phyloP scores from a whole-genome alignment of 2,888 invertebrate species.

The Ennomos fuscantarius region DNA sequence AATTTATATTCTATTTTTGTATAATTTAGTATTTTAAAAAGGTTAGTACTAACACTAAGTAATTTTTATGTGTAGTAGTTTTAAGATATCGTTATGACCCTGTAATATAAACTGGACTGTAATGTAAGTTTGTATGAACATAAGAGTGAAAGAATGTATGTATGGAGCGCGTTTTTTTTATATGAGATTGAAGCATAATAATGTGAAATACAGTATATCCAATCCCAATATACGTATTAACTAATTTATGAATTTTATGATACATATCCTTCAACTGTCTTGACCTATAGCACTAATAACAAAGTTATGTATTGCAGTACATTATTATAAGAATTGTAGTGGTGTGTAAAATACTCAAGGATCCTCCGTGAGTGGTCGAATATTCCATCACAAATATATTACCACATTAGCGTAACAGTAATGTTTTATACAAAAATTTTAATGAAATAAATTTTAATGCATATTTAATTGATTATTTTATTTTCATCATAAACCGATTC shows the following conservation, averaged over 20 bases:
- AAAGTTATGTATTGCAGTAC: slow-evolving; percentile 33
- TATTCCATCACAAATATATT: slow-evolving; percentile 78
- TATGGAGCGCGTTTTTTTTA: slow-evolving; percentile 25
- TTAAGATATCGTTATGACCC: slow-evolving; percentile 64
- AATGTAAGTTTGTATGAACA: slow-evolving; percentile 48
- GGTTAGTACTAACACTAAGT: slow-evolving; percentile 56
- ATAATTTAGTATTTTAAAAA: slow-evolving; percentile 31
- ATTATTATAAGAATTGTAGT: slow-evolving; percentile 35
- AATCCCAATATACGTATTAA: slow-evolving; percentile 37
- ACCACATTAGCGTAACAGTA: slow-evolving; percentile 76
- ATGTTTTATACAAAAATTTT: slow-evolving; percentile 74
- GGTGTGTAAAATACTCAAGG: slow-evolving; percentile 65
- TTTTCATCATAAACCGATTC: too few relatives aligned
- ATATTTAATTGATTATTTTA: slow-evolving; percentile 53
- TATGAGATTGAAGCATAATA: slow-evolving; percentile 31
- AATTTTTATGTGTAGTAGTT: slow-evolving; percentile 48
- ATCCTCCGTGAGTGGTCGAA: slow-evolving; percentile 60
- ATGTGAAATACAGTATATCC: slow-evolving; percentile 25
- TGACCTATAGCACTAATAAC: slow-evolving; percentile 41
- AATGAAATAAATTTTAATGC: slow-evolving; percentile 71
- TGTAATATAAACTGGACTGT: slow-evolving; percentile 78
- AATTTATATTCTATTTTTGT: slow-evolving; percentile 41
- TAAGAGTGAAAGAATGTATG: slow-evolving; percentile 52
- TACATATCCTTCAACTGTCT: slow-evolving; percentile 48
- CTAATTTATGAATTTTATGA: slow-evolving; percentile 52